Percentiles rank a stretch among this genome's conserved stretches.
Evolutionary conservation across 2,113 vertebrate genomes (phyloP).

Genomic region (Thamnaconus septentrionalis): DNA sequence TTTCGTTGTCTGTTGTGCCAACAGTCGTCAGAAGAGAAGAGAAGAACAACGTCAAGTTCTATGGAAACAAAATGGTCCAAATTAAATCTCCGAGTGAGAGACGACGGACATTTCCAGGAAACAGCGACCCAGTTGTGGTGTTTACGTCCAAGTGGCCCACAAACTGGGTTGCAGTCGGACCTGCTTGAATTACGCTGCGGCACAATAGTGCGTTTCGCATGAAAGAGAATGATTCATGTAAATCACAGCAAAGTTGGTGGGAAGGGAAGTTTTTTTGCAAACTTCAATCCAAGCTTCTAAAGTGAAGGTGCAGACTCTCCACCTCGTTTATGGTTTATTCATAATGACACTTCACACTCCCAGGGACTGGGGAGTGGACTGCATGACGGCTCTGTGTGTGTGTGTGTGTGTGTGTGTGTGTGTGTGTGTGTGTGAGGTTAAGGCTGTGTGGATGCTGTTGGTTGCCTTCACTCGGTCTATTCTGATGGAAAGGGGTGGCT

Average conservation of each 20-base stretch:
- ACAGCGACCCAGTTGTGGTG: no score
- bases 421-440: conserved; percentile 21
- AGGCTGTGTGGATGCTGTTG: conserved; percentile 44
- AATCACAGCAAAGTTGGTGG: conserved; percentile 26
- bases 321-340: conserved; percentile 56
- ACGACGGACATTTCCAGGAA: no score
- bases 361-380: conserved; percentile 29
- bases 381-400: conserved; percentile 15
- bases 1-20: no score
- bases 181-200: neutral
- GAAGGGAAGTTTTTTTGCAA: conserved; percentile 37
- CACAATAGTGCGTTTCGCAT: neutral
- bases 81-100: no score
- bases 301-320: conserved; percentile 36
- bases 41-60: no score
- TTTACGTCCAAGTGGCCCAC: no score
- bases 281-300: conserved; percentile 32
- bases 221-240: conserved; percentile 25
- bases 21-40: no score
- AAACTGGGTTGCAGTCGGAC: neutral
- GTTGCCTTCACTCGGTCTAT: conserved; percentile 46
- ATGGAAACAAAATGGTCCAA: no score
- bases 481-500: conserved; percentile 47
- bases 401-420: conserved; percentile 7
- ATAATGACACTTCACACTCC: conserved; percentile 51